Percentiles rank a stretch among this genome's conserved stretches.
Conservation (phyloP, 2,888 invertebrate genomes). For the Carterocephalus palaemon region DNA sequence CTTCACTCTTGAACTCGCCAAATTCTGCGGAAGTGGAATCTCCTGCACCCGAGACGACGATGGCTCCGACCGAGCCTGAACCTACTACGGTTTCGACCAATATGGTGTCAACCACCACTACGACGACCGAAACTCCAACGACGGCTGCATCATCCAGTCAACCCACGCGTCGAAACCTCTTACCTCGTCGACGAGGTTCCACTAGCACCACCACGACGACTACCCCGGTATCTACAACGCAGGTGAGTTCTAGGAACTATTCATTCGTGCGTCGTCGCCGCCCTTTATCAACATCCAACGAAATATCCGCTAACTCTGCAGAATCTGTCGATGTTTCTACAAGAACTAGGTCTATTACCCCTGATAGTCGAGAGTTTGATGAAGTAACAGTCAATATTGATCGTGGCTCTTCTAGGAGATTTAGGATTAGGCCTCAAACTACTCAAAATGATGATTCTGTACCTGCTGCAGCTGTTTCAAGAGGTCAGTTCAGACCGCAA, state of each 20-base stretch:
- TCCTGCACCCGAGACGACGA: slow-evolving; percentile 42
- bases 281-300: slow-evolving; percentile 59
- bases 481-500: slow-evolving; percentile 57
- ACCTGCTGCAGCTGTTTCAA: slow-evolving; percentile 58
- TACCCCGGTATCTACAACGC: slow-evolving; percentile 49
- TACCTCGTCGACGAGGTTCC: slow-evolving; percentile 49
- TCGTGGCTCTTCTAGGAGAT: slow-evolving; percentile 40
- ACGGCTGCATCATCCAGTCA: slow-evolving; percentile 39
- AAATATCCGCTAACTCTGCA: slow-evolving; percentile 61
- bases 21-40: slow-evolving; percentile 42
- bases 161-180: slow-evolving; percentile 44
- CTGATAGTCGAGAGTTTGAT: slow-evolving; percentile 65
- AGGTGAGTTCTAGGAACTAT: slow-evolving; percentile 80
- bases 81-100: slow-evolving; percentile 47
- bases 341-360: slow-evolving; percentile 71
- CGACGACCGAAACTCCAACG: slow-evolving; percentile 42
- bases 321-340: slow-evolving; percentile 48
- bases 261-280: slow-evolving; percentile 66
- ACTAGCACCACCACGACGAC: slow-evolving; percentile 45
- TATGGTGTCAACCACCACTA: slow-evolving; percentile 43
- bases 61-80: slow-evolving; percentile 40
- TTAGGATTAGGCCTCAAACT: slow-evolving; percentile 48
- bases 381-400: slow-evolving; percentile 37
- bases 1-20: slow-evolving; percentile 63
- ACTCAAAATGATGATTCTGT: slow-evolving; percentile 53